Evolutionary conservation across 2,797 vertebrate species (phyloP), one percentile per base, ranked within the genome.

Genomic region (Octomys mimax): DNA sequence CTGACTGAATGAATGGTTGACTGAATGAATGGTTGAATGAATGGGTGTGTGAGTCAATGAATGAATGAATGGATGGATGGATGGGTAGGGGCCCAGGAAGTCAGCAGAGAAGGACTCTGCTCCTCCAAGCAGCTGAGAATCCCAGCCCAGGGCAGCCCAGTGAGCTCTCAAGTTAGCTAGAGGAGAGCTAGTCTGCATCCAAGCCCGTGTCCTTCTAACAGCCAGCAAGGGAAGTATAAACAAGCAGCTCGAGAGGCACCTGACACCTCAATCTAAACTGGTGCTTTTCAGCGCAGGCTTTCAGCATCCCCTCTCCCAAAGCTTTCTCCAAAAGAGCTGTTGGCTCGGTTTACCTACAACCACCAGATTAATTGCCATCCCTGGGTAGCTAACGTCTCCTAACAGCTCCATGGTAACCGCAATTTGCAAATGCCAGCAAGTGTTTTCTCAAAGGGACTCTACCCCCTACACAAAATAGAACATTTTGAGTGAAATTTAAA

Each of bases 401-500:
- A 57, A 77, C 62, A 12, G 88, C 87, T 95, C 86, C 94, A 71
- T 87, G 61, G 95, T 96, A 92, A 95, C 95, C 2, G 2, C 12
- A 70, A 79, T 52, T 78, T 16, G 9, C 92, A 78, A 91, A 95
- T 78, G 95, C 96, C 89, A 91, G 97, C 80, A 33, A 89, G 89
- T 84, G 83, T 94, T 85, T 89, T 94, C 89, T 71, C 96, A 87
- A 92, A 91, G 91, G 95, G 92, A 95, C 96, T 95, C 88, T 66
- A 54, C 61, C 94, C 95, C 84, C 75, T 22, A 86, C 92, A 95
- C 95, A 94, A 96, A 97, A 89, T 21, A 92, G 95, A 95, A 89
- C 86, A 89, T 92, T 95, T 73, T 85, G 92, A 95, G 94, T 21
- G 73, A 96, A 92, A 96, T 91, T 94, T 89, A 96, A 94, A 92